Evolutionary conservation across 2,113 vertebrate species (phyloP).

Genomic region (Lonchura striata): DNA sequence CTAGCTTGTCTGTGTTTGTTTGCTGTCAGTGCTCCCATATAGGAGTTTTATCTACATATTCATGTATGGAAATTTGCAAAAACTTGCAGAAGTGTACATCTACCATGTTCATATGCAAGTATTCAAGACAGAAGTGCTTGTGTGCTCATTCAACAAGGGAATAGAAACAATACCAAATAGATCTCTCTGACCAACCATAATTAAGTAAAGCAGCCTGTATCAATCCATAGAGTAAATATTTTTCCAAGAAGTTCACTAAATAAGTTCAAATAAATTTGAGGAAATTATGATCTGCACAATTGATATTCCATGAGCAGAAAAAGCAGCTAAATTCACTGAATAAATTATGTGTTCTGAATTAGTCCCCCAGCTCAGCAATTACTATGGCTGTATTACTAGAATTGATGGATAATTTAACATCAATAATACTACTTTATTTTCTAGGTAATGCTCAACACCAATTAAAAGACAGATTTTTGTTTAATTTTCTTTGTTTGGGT

Average conservation of each 20-base stretch:
- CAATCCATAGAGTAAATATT: conserved; percentile 60
- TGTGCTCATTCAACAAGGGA: conserved; percentile 56
- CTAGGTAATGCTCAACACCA: background rate
- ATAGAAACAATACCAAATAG: conserved; percentile 54
- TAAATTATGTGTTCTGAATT: conserved; percentile 38
- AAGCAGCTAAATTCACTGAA: conserved; percentile 36
- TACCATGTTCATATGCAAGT: background rate
- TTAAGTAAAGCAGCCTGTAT: conserved; percentile 56
- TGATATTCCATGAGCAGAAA: conserved; percentile 42
- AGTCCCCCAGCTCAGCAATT: conserved; percentile 24
- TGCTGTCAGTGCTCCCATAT: background rate
- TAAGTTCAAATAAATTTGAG: conserved; percentile 56
- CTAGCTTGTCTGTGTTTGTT: background rate
- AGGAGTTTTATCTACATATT: conserved; percentile 26
- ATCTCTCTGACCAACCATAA: conserved; percentile 48
- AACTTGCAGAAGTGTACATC: conserved; percentile 26
- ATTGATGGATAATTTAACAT: conserved; percentile 3
- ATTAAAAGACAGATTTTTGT: background rate
- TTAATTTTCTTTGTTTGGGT: background rate
- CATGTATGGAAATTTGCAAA: conserved; percentile 34
- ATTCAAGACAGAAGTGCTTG: conserved; percentile 35
- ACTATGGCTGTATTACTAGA: conserved; percentile 22
- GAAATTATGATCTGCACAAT: conserved; percentile 37
- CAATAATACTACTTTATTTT: conserved; percentile 4
- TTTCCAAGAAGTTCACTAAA: conserved; percentile 46